A percentile compares a stretch with the other conserved stretches of the same genome.
These are phyloP conservation scores for Darevskia nairensis DNA, from an alignment of 2,797 vertebrate species.

Conservation along the genomic window DNA sequence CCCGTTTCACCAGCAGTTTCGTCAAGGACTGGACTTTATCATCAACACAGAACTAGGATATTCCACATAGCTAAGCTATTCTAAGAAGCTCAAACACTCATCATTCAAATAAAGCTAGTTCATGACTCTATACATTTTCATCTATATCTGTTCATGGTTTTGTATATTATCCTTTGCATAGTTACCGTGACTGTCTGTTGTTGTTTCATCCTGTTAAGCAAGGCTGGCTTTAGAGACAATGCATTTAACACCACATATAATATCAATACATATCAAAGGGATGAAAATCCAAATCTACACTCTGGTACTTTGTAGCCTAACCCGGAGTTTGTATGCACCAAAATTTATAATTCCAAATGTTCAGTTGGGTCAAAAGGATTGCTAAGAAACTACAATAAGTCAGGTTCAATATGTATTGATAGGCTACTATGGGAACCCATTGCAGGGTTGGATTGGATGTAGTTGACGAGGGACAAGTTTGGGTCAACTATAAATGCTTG, in stretches of 20 bases:
- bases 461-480: background rate
- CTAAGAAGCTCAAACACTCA: too few species aligned
- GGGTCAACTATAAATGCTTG: background rate
- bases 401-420: background rate
- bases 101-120: too few species aligned
- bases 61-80: too few species aligned
- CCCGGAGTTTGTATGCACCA: background rate
- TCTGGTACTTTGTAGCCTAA: background rate
- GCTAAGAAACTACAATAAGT: background rate
- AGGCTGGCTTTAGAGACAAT: background rate
- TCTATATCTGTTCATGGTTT: too few species aligned
- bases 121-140: too few species aligned
- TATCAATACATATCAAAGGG: background rate
- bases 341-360: background rate
- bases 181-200: too few species aligned
- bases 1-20: too few species aligned
- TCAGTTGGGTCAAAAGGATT: background rate
- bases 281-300: background rate
- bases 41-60: too few species aligned
- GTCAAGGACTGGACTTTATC: too few species aligned
- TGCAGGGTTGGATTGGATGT: background rate
- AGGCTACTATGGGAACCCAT: background rate
- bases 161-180: too few species aligned
- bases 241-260: background rate
- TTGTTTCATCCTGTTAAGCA: background rate